Percentiles rank a stretch among this genome's conserved stretches.
Conservation (phyloP, 2,797 vertebrate genomes). For the Manis pentadactyla region DNA sequence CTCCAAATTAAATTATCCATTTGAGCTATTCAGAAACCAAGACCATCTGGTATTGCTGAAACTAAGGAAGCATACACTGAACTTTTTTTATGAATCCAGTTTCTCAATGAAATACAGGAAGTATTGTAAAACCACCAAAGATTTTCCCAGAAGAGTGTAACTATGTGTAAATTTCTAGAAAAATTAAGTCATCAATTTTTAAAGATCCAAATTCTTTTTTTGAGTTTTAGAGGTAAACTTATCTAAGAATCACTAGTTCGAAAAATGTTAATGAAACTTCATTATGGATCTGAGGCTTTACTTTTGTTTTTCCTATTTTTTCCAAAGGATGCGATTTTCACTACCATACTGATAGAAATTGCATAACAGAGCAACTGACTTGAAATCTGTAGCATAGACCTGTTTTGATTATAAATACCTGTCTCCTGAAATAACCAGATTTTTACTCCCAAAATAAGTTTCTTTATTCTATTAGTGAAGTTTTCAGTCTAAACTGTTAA, state of each 20-base stretch:
- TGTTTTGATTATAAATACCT: not conserved
- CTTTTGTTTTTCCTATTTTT: not conserved
- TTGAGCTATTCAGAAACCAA: not conserved
- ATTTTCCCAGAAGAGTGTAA: not conserved
- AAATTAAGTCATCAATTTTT: not conserved
- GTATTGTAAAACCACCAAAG: not conserved
- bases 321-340: not conserved
- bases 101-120: not conserved
- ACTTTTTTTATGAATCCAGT: not conserved
- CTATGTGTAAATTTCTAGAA: conserved; percentile 8
- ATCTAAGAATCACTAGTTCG: not conserved
- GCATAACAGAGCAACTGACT: not conserved
- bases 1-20: not conserved
- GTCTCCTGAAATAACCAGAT: not conserved
- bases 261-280: not conserved
- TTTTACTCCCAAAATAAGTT: not conserved
- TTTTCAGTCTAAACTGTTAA: conserved; percentile 10
- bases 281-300: not conserved
- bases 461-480: not conserved
- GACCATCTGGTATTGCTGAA: not conserved
- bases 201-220: conserved; percentile 13
- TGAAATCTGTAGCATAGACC: not conserved
- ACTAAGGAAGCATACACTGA: not conserved
- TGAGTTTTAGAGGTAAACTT: not conserved
- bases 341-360: not conserved